Evolutionary conservation across 1,140 invertebrate species (phyloP).

Genomic region (Pogonognathellus flavescens): DNA sequence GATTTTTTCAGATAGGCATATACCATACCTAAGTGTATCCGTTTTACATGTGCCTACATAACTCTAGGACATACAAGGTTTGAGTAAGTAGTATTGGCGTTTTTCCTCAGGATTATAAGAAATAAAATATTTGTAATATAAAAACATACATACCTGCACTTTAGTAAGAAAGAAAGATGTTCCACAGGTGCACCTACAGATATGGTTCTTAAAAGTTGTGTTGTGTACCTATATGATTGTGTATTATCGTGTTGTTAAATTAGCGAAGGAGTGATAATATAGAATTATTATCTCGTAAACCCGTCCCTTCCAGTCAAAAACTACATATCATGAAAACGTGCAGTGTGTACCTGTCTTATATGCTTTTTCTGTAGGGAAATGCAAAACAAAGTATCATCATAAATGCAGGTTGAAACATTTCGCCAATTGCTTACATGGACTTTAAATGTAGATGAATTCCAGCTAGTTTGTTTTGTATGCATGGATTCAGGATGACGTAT

Average conservation of each 20-base stretch:
- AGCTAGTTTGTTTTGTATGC: too few relatives aligned
- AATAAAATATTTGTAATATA: too few relatives aligned
- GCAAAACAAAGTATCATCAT: not conserved
- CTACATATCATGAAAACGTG: not conserved
- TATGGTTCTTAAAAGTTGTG: not conserved
- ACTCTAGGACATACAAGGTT: too few relatives aligned
- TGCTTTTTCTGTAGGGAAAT: slow-evolving; percentile 1
- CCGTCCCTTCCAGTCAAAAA: slow-evolving; percentile 18
- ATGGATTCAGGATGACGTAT: not conserved
- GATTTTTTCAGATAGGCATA: not conserved
- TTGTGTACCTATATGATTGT: not conserved
- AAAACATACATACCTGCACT: too few relatives aligned
- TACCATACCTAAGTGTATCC: not conserved
- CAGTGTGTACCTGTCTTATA: not conserved
- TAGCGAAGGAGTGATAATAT: not conserved
- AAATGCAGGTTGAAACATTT: not conserved
- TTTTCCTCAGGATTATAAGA: too few relatives aligned
- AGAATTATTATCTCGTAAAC: not conserved
- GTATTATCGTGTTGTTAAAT: not conserved
- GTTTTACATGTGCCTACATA: not conserved
- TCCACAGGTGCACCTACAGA: not conserved
- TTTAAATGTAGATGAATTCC: too few relatives aligned
- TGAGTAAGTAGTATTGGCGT: too few relatives aligned
- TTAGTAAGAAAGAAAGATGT: not conserved
- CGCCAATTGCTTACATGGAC: not conserved